Evolutionary conservation across 1,140 invertebrate species (phyloP).

Genomic region (Nasonia vitripennis): DNA sequence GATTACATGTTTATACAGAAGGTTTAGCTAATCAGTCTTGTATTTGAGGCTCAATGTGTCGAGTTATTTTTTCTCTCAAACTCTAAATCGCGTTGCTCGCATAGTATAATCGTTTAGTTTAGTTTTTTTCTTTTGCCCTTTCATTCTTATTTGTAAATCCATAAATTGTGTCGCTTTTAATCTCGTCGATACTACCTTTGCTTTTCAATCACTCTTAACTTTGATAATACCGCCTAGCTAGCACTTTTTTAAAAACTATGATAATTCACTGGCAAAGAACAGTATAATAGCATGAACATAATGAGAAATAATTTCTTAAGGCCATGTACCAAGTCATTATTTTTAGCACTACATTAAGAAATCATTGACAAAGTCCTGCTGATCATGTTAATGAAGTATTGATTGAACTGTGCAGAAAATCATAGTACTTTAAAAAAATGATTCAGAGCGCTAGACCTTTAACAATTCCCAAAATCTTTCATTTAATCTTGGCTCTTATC

Average conservation of each 20-base stretch:
- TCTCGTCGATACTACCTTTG: conserved; percentile 51
- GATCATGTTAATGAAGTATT: neutral
- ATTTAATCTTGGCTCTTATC: conserved; percentile 69
- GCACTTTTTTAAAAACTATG: conserved; percentile 30
- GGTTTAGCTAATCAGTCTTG: conserved; percentile 76
- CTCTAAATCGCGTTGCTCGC: conserved; percentile 65
- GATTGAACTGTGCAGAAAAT: neutral
- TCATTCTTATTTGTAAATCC: conserved; percentile 41
- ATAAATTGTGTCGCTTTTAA: conserved; percentile 53
- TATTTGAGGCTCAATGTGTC: conserved; percentile 74
- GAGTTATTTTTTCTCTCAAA: conserved; percentile 63
- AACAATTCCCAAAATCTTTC: conserved; percentile 52
- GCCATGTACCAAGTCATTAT: neutral
- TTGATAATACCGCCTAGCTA: neutral
- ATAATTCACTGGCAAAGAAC: neutral
- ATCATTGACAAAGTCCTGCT: neutral
- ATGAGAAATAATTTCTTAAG: neutral
- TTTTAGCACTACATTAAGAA: neutral
- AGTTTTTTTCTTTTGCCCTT: conserved; percentile 43
- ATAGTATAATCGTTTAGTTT: conserved; percentile 48
- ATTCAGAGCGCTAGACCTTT: neutral
- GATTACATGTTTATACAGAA: conserved; percentile 71
- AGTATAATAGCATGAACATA: neutral
- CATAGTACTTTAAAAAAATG: conserved; percentile 16
- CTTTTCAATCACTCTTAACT: neutral